Evolutionary conservation across 2,888 invertebrate species (phyloP), one percentile per base, ranked within the genome.

Genomic region (Theretra japonica): DNA sequence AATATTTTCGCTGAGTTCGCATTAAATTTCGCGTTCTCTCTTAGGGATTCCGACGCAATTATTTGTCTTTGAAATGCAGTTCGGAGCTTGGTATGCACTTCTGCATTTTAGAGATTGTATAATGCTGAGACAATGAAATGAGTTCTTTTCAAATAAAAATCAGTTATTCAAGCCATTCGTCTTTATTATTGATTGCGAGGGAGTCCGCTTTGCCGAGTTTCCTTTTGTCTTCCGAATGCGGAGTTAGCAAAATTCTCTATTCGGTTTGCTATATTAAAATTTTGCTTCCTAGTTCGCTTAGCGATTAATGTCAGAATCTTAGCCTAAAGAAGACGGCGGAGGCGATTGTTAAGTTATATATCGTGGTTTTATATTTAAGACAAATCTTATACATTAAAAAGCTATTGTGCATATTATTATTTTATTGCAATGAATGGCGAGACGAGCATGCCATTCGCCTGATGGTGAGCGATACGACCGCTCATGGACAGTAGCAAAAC

Each of bases 1-100:
- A 56, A 68, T 73, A 74, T 75, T 76, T 75, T 74, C 70, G 72
- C 74, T 17, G 68, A 71, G 25, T 62, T 70, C 72, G 77, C 76
- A 74, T 75, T 73, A 77, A 78, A 79, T 77, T 79, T 75, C 76
- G 73, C 75, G 76, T 79, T 79, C 78, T 62, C 76, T 75, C 75
- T 74, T 74, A 72, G 75, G 71, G 75, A 73, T 75, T 75, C 72
- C 70, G 65, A 69, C 69, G 71, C 75, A 76, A 77, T 77, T 77
- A 78, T 79, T 79, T 79, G 78, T 78, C 79, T 77, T 78, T 73
- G 76, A 77, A 77, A 77, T 78, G 78, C 78, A 79, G 73, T 74
- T 75, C 73, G 71, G 62, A 74, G 70, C 74, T 74, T 71, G 75
- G 70, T 72, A 73, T 75, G 69, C 72, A 58, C 70, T 72, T 68